A percentile compares a stretch with the other conserved stretches of the same genome.
phyloP scores from a whole-genome alignment of 2,797 vertebrate species.

The Micromesistius poutassou region DNA sequence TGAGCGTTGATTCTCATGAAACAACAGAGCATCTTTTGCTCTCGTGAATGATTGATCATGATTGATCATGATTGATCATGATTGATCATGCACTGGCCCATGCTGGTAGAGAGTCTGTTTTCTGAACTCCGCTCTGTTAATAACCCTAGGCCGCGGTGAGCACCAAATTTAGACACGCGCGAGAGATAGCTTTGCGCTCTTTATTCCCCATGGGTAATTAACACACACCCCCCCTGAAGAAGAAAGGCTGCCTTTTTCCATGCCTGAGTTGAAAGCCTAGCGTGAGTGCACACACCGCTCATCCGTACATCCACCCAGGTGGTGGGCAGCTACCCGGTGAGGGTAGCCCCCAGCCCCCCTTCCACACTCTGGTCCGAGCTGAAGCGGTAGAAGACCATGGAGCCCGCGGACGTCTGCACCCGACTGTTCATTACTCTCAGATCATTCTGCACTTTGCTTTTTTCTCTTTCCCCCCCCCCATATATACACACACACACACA shows the following conservation, averaged over 20 bases:
- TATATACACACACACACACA: no score
- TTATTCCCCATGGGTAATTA: neutral
- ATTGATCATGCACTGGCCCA: neutral
- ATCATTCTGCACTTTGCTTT: neutral
- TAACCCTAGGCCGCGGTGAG: no score
- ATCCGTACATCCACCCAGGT: neutral
- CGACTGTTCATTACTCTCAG: conserved; percentile 29
- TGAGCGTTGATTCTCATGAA: no score
- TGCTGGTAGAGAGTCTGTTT: neutral
- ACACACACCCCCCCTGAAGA: no score
- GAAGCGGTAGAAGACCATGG: conserved; percentile 23
- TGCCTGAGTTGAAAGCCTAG: no score
- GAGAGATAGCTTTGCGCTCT: neutral
- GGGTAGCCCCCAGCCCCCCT: no score
- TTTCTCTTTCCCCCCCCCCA: neutral
- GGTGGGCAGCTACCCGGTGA: neutral
- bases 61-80: neutral
- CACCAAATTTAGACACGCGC: no score
- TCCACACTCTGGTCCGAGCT: neutral
- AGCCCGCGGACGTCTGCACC: neutral
- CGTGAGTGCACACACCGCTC: no score
- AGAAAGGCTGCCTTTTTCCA: no score
- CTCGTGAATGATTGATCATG: neutral
- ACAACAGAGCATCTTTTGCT: no score
- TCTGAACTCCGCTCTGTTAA: no score